Base-by-base conservation (phyloP, 2,888 invertebrate species). In the Caenorhabditis sp. region DNA sequence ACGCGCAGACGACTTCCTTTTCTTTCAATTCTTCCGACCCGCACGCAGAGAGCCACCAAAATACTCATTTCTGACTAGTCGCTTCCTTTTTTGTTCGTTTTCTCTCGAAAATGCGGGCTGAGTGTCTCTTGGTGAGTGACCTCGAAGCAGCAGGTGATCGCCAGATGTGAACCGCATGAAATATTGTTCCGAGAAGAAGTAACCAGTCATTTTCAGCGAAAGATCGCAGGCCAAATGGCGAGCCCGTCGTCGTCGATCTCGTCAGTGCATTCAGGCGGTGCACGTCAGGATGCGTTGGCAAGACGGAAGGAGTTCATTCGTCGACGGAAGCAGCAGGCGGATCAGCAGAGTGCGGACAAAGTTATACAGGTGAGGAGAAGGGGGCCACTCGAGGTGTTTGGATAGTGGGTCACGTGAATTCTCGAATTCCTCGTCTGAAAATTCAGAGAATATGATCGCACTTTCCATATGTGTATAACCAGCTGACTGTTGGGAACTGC, bases 211-310 rank as follows among this genome's bases (percentile, higher is more conserved):
- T 80, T 81, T 15, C 74, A 81, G 81, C 62, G 75, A 6, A 77
- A 78, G 55, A 73, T 87, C 41, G 85, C 86, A 8, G 87, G 86
- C 24, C 87, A 87, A 81, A 85, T 83, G 71, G 59, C 68, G 27
- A 58, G 58, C 32, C 83, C 87, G 2, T 81, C 80, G 22, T 87
- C 87, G 13, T 85, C 86, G 17, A 74, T 83, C 46, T 86, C 85
- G 22, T 87, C 87, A 9, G 73, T 87, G 32, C 70, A 75, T 46
- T 76, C 76, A 26, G 79, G 81, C 24, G 65, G 74, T 13, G 53
- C 70, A 6, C 58, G 59, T n/a, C 77, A 83, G 62, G 98, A 99
- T 91, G 95, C 97, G 2, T 94, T 96, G 83, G 96, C 97, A 0
- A 92, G 98, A 30, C 96, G 96, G 91, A 92, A 96, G 90, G 93